These are phyloP conservation scores for Lithosia quadra DNA, from an alignment of 2,888 invertebrate species.

Conservation along the genomic window DNA sequence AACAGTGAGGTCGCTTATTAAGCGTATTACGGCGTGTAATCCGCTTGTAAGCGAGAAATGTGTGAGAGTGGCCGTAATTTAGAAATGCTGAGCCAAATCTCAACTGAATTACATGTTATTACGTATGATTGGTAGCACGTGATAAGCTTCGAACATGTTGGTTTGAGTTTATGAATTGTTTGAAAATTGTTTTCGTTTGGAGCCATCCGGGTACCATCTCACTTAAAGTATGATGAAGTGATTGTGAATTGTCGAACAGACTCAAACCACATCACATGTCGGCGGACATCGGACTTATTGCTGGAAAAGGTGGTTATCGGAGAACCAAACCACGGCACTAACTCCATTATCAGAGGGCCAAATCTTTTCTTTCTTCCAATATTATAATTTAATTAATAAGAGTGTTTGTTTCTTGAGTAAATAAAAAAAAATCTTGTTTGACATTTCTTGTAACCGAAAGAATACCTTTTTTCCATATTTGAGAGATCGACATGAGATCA, in stretches of 20 bases:
- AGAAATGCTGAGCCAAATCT: conserved; percentile 40
- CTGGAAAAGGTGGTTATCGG: too few species aligned
- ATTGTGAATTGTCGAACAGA: background rate
- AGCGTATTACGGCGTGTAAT: conserved; percentile 39
- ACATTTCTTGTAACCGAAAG: too few species aligned
- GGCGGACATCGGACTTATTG: background rate
- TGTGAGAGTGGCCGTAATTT: conserved; percentile 35
- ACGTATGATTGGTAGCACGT: conserved; percentile 49
- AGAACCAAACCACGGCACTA: too few species aligned
- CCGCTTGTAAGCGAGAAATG: conserved; percentile 32
- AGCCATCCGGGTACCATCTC: background rate
- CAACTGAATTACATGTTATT: conserved; percentile 46
- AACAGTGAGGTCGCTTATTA: conserved; percentile 22
- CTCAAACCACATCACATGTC: background rate
- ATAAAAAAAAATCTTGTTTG: too few species aligned
- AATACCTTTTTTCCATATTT: too few species aligned
- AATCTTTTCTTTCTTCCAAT: too few species aligned
- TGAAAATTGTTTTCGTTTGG: background rate
- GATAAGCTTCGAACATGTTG: conserved; percentile 45
- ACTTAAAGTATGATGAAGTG: background rate
- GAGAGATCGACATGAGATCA: too few species aligned
- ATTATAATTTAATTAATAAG: too few species aligned
- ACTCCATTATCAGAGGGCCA: too few species aligned
- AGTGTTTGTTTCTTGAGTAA: too few species aligned
- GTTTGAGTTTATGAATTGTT: background rate